These are phyloP conservation scores for Stylophora pistillata DNA, from an alignment of 64 coral and sea anemone species.

Conservation along the genomic window DNA sequence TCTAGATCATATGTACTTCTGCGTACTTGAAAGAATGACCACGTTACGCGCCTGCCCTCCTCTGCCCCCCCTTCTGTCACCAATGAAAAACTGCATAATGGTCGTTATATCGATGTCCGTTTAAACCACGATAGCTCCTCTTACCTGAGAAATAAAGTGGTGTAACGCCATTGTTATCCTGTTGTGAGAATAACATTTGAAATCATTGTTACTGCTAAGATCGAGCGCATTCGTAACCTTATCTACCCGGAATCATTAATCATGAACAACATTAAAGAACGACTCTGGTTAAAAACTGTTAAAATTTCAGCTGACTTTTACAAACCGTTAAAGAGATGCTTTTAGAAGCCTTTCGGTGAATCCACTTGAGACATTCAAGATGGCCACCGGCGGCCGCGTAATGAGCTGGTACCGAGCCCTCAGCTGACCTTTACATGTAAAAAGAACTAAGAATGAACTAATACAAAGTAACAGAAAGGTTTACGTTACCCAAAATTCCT, in stretches of 20 bases:
- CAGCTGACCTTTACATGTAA: conserved; percentile 50
- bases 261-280: not conserved
- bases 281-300: too few species aligned
- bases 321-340: conserved; percentile 64
- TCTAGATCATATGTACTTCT: too few species aligned
- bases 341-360: conserved; percentile 73
- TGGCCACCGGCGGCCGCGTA: conserved; percentile 87
- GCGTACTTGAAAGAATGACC: too few species aligned
- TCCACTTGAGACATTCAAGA: conserved; percentile 79
- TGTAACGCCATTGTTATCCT: conserved; percentile 84
- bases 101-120: too few species aligned
- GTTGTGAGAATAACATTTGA: not conserved
- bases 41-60: too few species aligned
- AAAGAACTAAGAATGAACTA: not conserved
- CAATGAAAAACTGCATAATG: too few species aligned
- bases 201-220: not conserved
- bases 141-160: conserved; percentile 87
- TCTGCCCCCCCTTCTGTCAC: too few species aligned
- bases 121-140: not conserved
- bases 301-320: not conserved
- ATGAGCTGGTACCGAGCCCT: conserved; percentile 82
- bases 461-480: too few species aligned
- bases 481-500: too few species aligned
- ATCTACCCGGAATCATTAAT: not conserved
- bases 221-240: too few species aligned